Evolutionary conservation across 1,140 invertebrate genomes (phyloP), one percentile per base, ranked within the genome.

Genomic region (Diprion similis): DNA sequence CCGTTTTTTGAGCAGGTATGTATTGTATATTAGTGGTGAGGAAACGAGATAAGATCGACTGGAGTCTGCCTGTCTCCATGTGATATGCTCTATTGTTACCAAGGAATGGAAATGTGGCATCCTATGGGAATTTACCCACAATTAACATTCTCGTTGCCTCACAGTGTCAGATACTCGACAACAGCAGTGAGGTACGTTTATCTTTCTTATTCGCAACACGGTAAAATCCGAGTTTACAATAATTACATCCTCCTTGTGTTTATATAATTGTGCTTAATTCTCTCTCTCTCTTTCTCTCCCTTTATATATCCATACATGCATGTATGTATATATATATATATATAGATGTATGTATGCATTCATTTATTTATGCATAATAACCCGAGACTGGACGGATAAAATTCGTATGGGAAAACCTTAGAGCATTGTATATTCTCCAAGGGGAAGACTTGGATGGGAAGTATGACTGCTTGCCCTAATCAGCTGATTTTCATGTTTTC

Each of bases 121-220:
- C 79, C 79, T 81, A 81, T 88, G 87, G 85, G 86, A 88, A 88
- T 86, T 88, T 88, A 88, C 86, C 83, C 87, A 88, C 87, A 86
- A 87, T 88, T 88, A 88, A 87, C 80, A 59, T 59, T 59, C 51
- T 59, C 51, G n/a, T 15, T 59, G 11, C 51, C n/a, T 59, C 11
- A 59, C 24, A 37, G 24, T 37, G 24, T 37, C 24, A 6, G 24
- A 6, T 37, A 37, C 24, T 37, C 24, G 24, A 37, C 24, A 37
- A 37, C 24, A 37, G 24, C 24, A 37, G 24, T 37, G 24, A 37
- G 86, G 84, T 78, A 84, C 79, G 76, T 80, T 86, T 83, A 83
- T 80, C 78, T 85, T 86, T 84, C 86, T 84, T 84, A 82, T 86
- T 85, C 82, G 82, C 83, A 84, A 59, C 11, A 59, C 51, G n/a